phyloP scores from a whole-genome alignment of 2,797 vertebrate genomes.

The Adelosebastes latens region DNA sequence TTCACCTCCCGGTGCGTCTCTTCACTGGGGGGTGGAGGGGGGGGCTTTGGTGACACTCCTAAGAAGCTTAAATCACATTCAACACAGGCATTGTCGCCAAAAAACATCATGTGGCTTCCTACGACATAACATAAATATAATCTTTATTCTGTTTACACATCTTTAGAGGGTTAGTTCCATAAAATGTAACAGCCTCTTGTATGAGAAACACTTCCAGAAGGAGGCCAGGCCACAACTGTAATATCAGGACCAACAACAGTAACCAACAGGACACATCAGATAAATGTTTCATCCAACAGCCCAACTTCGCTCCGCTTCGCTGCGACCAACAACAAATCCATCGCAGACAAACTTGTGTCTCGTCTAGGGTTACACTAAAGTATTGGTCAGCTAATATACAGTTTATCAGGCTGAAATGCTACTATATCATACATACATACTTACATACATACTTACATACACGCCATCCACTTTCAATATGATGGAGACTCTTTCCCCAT shows the following conservation, averaged over 20 bases:
- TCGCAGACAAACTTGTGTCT: background rate
- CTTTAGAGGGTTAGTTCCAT: constrained; percentile 22
- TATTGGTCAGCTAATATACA: constrained; percentile 5
- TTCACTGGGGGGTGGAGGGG: too few relatives aligned
- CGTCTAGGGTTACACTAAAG: background rate
- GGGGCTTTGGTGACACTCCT: background rate
- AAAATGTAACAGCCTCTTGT: constrained; percentile 15
- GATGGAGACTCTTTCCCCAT: background rate
- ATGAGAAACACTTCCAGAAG: constrained; percentile 21
- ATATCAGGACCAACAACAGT: constrained; percentile 11
- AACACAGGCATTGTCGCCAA: background rate
- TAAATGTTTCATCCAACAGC: background rate
- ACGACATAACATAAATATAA: constrained; percentile 67
- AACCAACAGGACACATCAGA: background rate
- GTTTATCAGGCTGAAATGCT: constrained; percentile 22
- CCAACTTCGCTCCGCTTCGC: background rate
- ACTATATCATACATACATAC: constrained; percentile 28
- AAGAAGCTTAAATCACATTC: background rate
- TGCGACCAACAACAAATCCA: background rate
- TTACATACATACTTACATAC: constrained; percentile 27
- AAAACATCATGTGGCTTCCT: background rate
- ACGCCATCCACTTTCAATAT: background rate
- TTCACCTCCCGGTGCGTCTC: too few relatives aligned
- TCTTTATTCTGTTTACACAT: constrained; percentile 64
- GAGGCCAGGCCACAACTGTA: constrained; percentile 3